Conservation (phyloP, 2,888 invertebrate genomes). For the Amphiduros pacificus region DNA sequence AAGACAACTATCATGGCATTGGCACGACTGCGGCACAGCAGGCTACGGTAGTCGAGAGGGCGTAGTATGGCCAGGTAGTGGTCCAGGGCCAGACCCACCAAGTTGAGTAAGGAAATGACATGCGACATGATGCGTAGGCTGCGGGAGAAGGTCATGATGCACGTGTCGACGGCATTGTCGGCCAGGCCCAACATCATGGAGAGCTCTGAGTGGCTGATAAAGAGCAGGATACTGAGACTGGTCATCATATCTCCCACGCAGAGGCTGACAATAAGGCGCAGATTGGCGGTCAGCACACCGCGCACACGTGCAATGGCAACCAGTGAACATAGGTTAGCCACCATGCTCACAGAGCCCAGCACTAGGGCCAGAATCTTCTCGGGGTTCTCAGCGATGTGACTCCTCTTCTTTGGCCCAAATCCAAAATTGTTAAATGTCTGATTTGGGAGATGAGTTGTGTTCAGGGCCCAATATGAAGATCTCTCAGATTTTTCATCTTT, state of each 20-base stretch:
- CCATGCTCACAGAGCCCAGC: constrained; percentile 3
- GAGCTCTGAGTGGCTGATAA: background rate
- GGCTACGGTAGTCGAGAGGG: constrained; percentile 19
- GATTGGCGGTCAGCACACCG: constrained; percentile 21
- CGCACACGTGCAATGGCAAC: constrained; percentile 12
- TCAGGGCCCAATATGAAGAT: too few relatives aligned
- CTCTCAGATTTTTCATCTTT: too few relatives aligned
- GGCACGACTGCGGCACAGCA: constrained; percentile 10
- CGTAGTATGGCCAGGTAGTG: constrained; percentile 24
- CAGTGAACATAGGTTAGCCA: constrained; percentile 18
- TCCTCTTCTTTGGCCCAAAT: too few relatives aligned
- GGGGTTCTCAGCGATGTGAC: too few relatives aligned
- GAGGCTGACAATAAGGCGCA: constrained; percentile 23
- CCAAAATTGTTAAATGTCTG: too few relatives aligned
- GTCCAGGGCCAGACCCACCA: constrained; percentile 26
- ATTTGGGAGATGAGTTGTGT: too few relatives aligned
- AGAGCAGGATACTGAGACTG: constrained; percentile 17
- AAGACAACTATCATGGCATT: constrained; percentile 15
- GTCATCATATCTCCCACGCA: constrained; percentile 24
- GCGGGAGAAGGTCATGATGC: constrained; percentile 4
- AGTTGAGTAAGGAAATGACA: constrained; percentile 22
- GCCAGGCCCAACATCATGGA: background rate
- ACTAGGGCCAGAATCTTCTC: constrained; percentile 4
- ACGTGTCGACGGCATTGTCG: constrained; percentile 1
- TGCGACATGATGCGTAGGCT: constrained; percentile 12